Conservation (phyloP, 2,797 vertebrate species). For the Pseudomugil tenellus region DNA sequence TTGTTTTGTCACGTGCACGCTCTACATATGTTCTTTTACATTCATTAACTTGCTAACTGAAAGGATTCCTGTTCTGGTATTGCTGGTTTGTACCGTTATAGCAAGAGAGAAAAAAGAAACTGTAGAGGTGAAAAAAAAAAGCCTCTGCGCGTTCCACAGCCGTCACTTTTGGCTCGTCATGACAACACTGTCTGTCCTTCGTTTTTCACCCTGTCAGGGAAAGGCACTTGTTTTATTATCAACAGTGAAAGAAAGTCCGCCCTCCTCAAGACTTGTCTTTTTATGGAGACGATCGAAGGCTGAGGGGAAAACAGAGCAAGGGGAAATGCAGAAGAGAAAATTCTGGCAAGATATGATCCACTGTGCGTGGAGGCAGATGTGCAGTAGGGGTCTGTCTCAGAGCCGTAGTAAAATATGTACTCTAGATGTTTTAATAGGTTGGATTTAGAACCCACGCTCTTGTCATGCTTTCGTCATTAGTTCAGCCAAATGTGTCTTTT, state of each 20-base stretch:
- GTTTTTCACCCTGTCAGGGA: slow-evolving; percentile 54
- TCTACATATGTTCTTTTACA: slow-evolving; percentile 4
- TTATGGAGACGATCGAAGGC: slow-evolving; percentile 72
- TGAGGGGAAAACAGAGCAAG: slow-evolving; percentile 25
- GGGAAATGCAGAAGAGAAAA: slow-evolving; percentile 53
- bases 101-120: slow-evolving; percentile 14
- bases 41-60: slow-evolving; percentile 6
- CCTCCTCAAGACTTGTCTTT: slow-evolving; percentile 74
- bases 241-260: slow-evolving; percentile 67
- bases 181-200: slow-evolving; percentile 51
- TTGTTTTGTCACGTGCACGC: slow-evolving; percentile 3
- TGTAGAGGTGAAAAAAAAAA: slow-evolving; percentile 6
- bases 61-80: not conserved
- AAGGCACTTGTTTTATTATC: slow-evolving; percentile 75
- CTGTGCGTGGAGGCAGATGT: slow-evolving; percentile 28
- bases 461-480: slow-evolving; percentile 32
- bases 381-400: slow-evolving; percentile 20
- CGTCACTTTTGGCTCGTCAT: slow-evolving; percentile 53
- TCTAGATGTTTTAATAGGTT: slow-evolving; percentile 40
- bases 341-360: slow-evolving; percentile 51
- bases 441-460: slow-evolving; percentile 42
- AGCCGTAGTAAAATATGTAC: slow-evolving; percentile 35
- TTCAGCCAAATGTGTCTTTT: slow-evolving; percentile 36
- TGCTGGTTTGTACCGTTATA: not conserved
- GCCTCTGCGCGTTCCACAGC: slow-evolving; percentile 35